A percentile compares a stretch with the other conserved stretches of the same genome.
phyloP scores from a whole-genome alignment of 2,888 invertebrate species.

The Pantelozetes paolii region DNA sequence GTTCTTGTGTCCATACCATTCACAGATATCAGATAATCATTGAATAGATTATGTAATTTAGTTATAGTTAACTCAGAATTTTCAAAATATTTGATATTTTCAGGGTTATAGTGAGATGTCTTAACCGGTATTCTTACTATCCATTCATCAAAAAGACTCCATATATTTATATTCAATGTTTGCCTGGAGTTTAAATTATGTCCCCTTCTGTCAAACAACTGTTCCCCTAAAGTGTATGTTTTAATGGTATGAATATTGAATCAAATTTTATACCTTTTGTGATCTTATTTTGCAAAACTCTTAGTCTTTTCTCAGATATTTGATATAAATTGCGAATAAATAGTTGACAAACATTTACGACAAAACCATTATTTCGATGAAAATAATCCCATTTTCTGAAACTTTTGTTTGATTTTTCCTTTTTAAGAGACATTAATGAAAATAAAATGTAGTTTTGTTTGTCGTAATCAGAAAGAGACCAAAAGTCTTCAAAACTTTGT shows the following conservation, averaged over 20 bases:
- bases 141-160: background rate
- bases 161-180: background rate
- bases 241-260: background rate
- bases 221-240: background rate
- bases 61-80: background rate
- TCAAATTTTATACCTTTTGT: background rate
- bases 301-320: background rate
- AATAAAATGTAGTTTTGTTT: background rate
- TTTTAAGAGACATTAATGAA: background rate
- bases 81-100: background rate
- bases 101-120: background rate
- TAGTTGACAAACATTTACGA: background rate
- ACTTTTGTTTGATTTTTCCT: too few relatives aligned
- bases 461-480: background rate
- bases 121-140: background rate
- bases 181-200: background rate
- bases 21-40: background rate
- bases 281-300: background rate
- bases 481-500: background rate
- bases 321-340: background rate
- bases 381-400: too few relatives aligned
- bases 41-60: background rate
- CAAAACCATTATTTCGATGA: background rate
- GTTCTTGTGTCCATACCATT: background rate
- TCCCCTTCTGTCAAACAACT: background rate